phyloP scores from a whole-genome alignment of 2,888 invertebrate species.

The Scrobipalpa costella region DNA sequence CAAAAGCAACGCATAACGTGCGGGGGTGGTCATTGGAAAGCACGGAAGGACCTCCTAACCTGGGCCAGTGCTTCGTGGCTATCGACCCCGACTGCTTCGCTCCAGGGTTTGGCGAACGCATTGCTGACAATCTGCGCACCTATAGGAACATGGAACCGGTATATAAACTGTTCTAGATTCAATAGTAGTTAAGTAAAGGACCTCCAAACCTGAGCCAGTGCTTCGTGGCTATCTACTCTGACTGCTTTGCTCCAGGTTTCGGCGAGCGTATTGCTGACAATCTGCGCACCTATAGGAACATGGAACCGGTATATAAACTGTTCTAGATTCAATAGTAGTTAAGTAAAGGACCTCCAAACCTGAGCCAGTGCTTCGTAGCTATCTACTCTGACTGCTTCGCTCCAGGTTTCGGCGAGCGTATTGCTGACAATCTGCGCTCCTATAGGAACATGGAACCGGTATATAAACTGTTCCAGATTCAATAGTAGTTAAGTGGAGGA shows the following conservation, averaged over 20 bases:
- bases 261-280: constrained; percentile 86
- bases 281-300: constrained; percentile 82
- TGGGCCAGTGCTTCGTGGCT: constrained; percentile 95
- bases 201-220: constrained; percentile 94
- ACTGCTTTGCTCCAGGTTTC: constrained; percentile 90
- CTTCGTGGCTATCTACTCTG: constrained; percentile 93
- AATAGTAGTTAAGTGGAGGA: no score
- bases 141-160: constrained; percentile 86
- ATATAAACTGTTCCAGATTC: constrained; percentile 31
- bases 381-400: constrained; percentile 92
- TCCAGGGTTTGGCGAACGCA: constrained; percentile 87
- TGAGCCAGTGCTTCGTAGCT: constrained; percentile 95
- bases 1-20: constrained; percentile 86
- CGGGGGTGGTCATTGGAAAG: constrained; percentile 86
- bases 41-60: no score
- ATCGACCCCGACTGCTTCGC: constrained; percentile 92
- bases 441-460: constrained; percentile 86
- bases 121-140: constrained; percentile 84
- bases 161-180: constrained; percentile 31
- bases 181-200: no score
- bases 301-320: constrained; percentile 80
- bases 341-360: no score
- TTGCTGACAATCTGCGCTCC: constrained; percentile 84
- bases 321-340: not conserved
- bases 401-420: constrained; percentile 87